Base-by-base conservation (phyloP, 2,113 vertebrate genomes). In the Hystrix cristata region DNA sequence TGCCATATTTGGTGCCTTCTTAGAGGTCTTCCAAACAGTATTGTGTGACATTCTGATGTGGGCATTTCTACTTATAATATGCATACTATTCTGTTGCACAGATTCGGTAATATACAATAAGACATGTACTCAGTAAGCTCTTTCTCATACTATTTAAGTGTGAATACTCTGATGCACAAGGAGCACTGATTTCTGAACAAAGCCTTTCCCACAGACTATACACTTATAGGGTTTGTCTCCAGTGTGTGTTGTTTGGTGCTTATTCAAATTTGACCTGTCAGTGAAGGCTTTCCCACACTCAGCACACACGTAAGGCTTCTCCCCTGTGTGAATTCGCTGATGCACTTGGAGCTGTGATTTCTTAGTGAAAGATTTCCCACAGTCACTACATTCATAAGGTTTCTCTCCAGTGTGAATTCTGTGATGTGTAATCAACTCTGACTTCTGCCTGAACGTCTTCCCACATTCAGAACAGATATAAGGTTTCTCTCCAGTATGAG, bases 401-500 rank as follows among this genome's bases (percentile, higher is more conserved):
- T 98, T 97, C 72, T 96, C 97, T 60, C 97, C 97, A 27, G 97
- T 98, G 48, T 98, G 97, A 95, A 97, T 96, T 88, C 97, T 93
- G 9, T 96, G 95, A 89, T 98, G 97, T 64, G 94, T 96, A 48
- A 96, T 96, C 76, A 97, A 74, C 57, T 97, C 90, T 94, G 96
- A 97, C 74, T 98, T 97, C 81, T 97, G 94, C 82, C 92, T 93
- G 38, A 97, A 98, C 4, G 95, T 97, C 92, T 98, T 98, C 48
- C 98, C 98, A 64, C 98, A 98, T 65, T 98, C 93, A 29, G 94
- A 96, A 76, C 98, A 98, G 46, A 96, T 46, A 57, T 98, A 97
- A 0, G 98, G 97, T 55, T 98, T 98, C 51, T 98, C 97, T 98
- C 99, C 98, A 0, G 99, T 98, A 94, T 99, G 99, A 18, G 98